Percentiles rank a stretch among this genome's conserved stretches.
These are phyloP conservation scores for Nephila pilipes DNA, from an alignment of 1,140 invertebrate species.

Conservation along the genomic window DNA sequence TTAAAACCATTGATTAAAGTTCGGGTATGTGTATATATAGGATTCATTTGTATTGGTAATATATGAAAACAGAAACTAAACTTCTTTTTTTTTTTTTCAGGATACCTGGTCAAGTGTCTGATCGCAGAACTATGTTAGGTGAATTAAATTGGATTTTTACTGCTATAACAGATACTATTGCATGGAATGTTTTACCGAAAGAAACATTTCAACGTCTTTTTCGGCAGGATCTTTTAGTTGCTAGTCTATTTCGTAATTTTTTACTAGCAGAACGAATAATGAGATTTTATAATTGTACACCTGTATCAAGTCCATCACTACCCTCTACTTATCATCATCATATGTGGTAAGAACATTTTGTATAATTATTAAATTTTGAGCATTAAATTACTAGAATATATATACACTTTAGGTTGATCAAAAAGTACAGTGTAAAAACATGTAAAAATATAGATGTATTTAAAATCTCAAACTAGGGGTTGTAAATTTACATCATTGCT, in stretches of 20 bases:
- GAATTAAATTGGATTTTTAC: slow-evolving; percentile 99
- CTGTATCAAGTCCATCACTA: slow-evolving; percentile 93
- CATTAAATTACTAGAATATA: too few relatives aligned
- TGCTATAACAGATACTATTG: slow-evolving; percentile 99
- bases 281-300: slow-evolving; percentile 97
- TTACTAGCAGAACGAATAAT: slow-evolving; percentile 97
- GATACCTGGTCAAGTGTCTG: slow-evolving; percentile 96
- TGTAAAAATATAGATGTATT: too few relatives aligned
- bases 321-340: slow-evolving; percentile 92
- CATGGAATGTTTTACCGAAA: slow-evolving; percentile 97
- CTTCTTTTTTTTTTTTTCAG: slow-evolving; percentile 82
- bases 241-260: slow-evolving; percentile 98
- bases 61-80: background rate
- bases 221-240: slow-evolving; percentile 98
- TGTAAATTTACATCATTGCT: too few relatives aligned
- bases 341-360: slow-evolving; percentile 83
- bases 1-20: too few relatives aligned
- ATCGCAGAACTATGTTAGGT: slow-evolving; percentile 97
- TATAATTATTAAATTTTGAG: too few relatives aligned
- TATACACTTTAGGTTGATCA: too few relatives aligned
- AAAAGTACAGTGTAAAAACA: too few relatives aligned
- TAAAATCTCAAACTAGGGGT: too few relatives aligned
- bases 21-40: too few relatives aligned
- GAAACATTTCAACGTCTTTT: slow-evolving; percentile 98
- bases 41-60: background rate